Conservation (phyloP, 2,113 vertebrate genomes). For the Seriola dumerili region DNA sequence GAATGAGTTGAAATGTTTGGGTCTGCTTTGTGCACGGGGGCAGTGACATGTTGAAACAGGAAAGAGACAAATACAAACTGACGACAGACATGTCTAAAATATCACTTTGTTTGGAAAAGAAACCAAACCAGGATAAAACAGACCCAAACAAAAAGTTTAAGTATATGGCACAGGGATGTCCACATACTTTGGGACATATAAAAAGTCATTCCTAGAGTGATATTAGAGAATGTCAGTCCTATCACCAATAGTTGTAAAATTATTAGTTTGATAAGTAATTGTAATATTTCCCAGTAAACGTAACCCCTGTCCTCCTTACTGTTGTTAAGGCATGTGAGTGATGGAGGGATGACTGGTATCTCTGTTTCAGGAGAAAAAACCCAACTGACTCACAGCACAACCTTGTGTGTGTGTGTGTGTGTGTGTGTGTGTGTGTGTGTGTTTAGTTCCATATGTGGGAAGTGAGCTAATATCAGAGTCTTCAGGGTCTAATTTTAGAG, state of each 20-base stretch:
- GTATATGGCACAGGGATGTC: neutral
- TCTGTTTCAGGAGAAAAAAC: constrained; percentile 7
- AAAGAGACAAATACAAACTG: no score
- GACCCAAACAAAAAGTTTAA: neutral
- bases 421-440: neutral
- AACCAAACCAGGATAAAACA: no score
- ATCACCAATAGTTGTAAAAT: neutral
- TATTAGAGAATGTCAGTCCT: neutral
- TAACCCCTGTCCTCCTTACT: constrained; percentile 4
- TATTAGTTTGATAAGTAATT: neutral
- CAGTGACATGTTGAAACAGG: no score
- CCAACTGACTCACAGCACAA: constrained; percentile 8
- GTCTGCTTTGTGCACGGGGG: no score
- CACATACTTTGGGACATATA: neutral
- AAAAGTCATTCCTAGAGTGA: neutral
- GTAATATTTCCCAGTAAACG: neutral
- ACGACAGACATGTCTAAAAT: no score
- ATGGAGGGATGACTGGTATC: neutral
- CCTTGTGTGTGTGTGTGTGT: neutral
- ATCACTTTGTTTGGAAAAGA: no score
- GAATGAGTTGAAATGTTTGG: no score
- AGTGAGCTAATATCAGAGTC: constrained; percentile 77
- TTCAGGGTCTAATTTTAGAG: constrained; percentile 79
- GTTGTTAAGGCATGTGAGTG: constrained; percentile 18
- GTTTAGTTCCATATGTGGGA: constrained; percentile 55